phyloP scores from a whole-genome alignment of 1,140 invertebrate genomes.

The Drosophila santomea region DNA sequence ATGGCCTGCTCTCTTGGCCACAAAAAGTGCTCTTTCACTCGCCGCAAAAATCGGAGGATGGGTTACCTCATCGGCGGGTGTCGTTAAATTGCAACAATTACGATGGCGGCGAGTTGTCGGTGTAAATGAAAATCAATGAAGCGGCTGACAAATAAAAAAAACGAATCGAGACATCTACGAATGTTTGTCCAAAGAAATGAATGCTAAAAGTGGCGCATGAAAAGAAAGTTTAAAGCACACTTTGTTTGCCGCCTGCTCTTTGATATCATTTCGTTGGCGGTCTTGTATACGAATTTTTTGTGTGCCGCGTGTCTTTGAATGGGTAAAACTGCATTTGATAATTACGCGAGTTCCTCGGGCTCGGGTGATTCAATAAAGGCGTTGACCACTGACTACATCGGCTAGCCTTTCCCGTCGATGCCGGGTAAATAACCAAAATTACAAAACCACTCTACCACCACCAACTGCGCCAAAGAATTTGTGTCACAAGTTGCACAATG shows the following conservation, averaged over 20 bases:
- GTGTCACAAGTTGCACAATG: constrained; percentile 73
- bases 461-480: constrained; percentile 68
- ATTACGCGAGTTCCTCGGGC: constrained; percentile 16
- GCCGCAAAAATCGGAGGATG: constrained; percentile 30
- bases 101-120: constrained; percentile 6
- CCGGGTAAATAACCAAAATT: constrained; percentile 45
- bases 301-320: constrained; percentile 10
- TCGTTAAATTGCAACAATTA: constrained; percentile 77
- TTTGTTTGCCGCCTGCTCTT: constrained; percentile 32
- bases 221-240: constrained; percentile 72
- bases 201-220: constrained; percentile 75
- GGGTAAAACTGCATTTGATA: constrained; percentile 35
- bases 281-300: constrained; percentile 30
- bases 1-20: constrained; percentile 22
- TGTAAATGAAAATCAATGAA: constrained; percentile 78
- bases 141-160: constrained; percentile 53
- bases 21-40: constrained; percentile 23
- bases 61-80: constrained; percentile 68
- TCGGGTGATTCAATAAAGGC: constrained; percentile 28
- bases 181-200: constrained; percentile 68
- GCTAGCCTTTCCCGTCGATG: constrained; percentile 37
- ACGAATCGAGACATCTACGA: constrained; percentile 49
- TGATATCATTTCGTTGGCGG: constrained; percentile 45
- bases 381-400: constrained; percentile 1
- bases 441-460: constrained; percentile 21